These are phyloP conservation scores for Haemorhous mexicanus DNA, from an alignment of 2,113 vertebrate species.

Conservation along the genomic window DNA sequence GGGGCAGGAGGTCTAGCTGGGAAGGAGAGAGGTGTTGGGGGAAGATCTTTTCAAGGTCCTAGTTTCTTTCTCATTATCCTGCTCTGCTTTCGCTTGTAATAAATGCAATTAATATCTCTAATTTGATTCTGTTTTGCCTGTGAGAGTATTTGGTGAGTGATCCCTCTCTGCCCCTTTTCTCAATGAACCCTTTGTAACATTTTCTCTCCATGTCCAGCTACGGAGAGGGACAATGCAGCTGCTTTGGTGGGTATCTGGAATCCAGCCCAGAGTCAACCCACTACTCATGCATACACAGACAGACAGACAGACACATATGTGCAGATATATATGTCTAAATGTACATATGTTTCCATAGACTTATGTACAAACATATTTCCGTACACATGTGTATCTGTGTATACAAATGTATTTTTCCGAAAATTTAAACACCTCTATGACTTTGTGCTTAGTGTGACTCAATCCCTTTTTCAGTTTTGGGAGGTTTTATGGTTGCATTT, in stretches of 20 bases:
- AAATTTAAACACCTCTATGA: fast-evolving
- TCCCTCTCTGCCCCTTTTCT: not conserved
- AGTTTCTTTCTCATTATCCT: not conserved
- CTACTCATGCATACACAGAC: not conserved
- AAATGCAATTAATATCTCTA: not conserved
- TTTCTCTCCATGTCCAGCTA: not conserved
- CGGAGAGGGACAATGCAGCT: not conserved
- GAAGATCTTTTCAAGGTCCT: not conserved
- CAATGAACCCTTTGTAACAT: not conserved
- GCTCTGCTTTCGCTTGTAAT: not conserved
- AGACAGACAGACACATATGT: no score
- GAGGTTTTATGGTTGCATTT: fast-evolving
- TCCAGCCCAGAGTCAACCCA: not conserved
- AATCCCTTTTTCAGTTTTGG: fast-evolving
- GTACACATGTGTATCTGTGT: fast-evolving
- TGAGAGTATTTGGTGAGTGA: not conserved
- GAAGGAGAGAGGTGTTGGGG: not conserved
- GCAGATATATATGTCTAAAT: fast-evolving
- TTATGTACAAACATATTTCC: fast-evolving
- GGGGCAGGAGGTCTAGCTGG: not conserved
- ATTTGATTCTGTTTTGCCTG: not conserved
- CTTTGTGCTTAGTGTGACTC: not conserved
- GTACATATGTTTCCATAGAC: fast-evolving
- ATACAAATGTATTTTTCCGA: not conserved
- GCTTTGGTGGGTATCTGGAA: not conserved